Percentiles rank a stretch among this genome's conserved stretches.
These are phyloP conservation scores for Morinoia aosen DNA, from an alignment of 2,888 invertebrate species.

Conservation along the genomic window DNA sequence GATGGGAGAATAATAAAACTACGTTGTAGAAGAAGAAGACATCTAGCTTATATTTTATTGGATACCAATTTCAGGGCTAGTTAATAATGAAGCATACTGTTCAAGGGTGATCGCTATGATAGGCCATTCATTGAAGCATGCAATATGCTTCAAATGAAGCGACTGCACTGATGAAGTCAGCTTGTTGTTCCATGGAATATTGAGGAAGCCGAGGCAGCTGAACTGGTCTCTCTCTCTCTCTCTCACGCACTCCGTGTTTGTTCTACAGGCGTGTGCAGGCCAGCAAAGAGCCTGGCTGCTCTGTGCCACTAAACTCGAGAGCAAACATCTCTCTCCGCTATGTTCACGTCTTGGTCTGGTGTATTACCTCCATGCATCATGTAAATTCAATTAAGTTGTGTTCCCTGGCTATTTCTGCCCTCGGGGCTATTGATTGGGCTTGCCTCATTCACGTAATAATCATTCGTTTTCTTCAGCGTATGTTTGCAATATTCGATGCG, in stretches of 20 bases:
- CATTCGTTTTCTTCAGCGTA: neutral
- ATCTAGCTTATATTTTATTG: neutral
- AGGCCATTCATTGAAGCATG: neutral
- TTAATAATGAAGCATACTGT: neutral
- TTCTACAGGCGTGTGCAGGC: constrained; percentile 24
- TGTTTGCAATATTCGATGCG: neutral
- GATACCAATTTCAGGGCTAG: neutral
- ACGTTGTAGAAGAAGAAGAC: neutral
- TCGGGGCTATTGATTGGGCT: neutral
- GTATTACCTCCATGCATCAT: constrained; percentile 4
- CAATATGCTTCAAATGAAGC: neutral
- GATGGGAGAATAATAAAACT: neutral
- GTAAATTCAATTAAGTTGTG: constrained; percentile 17
- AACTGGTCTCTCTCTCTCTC: neutral
- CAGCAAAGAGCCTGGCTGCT: constrained; percentile 38
- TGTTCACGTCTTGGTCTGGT: constrained; percentile 17
- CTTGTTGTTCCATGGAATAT: constrained; percentile 31
- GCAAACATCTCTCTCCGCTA: constrained; percentile 12
- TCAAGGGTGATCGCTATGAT: neutral
- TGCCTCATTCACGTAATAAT: neutral
- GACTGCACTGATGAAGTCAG: neutral
- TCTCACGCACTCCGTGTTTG: constrained; percentile 31
- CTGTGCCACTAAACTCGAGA: neutral
- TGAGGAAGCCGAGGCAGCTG: neutral
- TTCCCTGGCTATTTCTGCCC: neutral